phyloP scores from a whole-genome alignment of 1,140 invertebrate genomes.

The Linepithema humile region DNA sequence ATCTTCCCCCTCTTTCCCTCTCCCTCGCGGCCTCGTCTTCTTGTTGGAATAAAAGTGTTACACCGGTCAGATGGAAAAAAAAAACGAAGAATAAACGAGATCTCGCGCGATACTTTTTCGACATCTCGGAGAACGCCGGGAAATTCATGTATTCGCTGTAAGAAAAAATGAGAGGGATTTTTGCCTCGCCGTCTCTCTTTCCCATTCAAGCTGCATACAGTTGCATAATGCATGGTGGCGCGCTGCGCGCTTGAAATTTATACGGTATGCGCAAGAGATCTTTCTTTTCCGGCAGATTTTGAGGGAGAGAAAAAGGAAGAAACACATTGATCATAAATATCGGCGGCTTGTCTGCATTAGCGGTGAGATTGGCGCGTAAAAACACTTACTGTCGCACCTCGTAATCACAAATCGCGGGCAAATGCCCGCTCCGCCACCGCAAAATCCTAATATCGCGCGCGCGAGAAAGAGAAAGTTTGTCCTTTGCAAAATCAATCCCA shows the following conservation, averaged over 20 bases:
- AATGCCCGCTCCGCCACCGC: too few relatives aligned
- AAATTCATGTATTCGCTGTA: slow-evolving; percentile 36
- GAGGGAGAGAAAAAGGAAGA: not conserved
- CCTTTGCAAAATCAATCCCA: not conserved
- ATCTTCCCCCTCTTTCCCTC: slow-evolving; percentile 19
- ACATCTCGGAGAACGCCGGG: slow-evolving; percentile 4
- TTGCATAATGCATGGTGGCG: slow-evolving; percentile 20
- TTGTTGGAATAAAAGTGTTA: slow-evolving; percentile 22
- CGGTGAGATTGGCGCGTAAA: not conserved
- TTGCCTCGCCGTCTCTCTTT: not conserved
- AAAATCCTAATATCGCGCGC: slow-evolving; percentile 4
- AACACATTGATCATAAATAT: not conserved
- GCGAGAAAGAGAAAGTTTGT: too few relatives aligned
- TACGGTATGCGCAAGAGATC: not conserved
- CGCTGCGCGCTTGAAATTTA: slow-evolving; percentile 14
- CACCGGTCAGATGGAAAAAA: not conserved
- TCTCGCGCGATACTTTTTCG: slow-evolving; percentile 30
- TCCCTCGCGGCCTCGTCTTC: not conserved
- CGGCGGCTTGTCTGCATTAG: not conserved
- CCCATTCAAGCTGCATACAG: not conserved
- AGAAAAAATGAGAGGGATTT: slow-evolving; percentile 28
- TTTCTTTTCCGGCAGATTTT: not conserved
- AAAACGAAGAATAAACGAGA: not conserved
- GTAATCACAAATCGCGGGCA: not conserved
- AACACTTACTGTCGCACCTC: too few relatives aligned